Percentiles rank a stretch among this genome's conserved stretches.
phyloP scores from a whole-genome alignment of 2,888 invertebrate species.

The Drosophila percnosoma region DNA sequence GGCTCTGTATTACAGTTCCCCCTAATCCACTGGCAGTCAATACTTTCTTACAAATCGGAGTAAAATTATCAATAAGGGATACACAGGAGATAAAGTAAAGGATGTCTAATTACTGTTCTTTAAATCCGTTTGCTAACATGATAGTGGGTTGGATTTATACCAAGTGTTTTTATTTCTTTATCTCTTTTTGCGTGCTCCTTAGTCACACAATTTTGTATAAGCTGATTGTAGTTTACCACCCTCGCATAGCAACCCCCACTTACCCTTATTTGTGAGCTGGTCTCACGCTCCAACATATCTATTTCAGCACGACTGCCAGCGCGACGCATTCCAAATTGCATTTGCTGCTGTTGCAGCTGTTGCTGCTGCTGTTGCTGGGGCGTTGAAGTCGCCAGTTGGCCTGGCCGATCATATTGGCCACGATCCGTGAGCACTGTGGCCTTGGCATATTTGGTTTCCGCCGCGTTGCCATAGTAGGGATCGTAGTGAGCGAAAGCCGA shows the following conservation, averaged over 20 bases:
- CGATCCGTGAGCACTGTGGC: constrained; percentile 81
- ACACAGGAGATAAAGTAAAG: no score
- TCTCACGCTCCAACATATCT: constrained; percentile 84
- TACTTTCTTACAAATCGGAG: background rate
- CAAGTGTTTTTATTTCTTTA: background rate
- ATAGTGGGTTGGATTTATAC: background rate
- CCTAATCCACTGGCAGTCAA: background rate
- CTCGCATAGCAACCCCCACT: constrained; percentile 50
- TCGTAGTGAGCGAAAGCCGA: constrained; percentile 78
- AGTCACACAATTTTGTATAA: background rate
- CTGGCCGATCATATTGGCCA: constrained; percentile 52
- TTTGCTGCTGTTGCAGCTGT: constrained; percentile 45
- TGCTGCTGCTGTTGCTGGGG: constrained; percentile 55
- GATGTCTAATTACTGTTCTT: no score
- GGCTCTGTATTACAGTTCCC: background rate
- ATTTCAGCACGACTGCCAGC: constrained; percentile 84
- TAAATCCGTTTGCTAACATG: background rate
- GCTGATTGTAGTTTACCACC: background rate
- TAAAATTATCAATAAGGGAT: no score
- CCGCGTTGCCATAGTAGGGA: constrained; percentile 81
- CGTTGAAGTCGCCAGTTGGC: constrained; percentile 66
- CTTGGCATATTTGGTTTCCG: constrained; percentile 83
- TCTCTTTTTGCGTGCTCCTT: background rate
- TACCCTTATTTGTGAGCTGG: constrained; percentile 84
- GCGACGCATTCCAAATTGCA: constrained; percentile 80